Base-by-base conservation (phyloP, 30 jellyfish, hydroid and myxozoan genomes). In the Pelagia noctiluca region DNA sequence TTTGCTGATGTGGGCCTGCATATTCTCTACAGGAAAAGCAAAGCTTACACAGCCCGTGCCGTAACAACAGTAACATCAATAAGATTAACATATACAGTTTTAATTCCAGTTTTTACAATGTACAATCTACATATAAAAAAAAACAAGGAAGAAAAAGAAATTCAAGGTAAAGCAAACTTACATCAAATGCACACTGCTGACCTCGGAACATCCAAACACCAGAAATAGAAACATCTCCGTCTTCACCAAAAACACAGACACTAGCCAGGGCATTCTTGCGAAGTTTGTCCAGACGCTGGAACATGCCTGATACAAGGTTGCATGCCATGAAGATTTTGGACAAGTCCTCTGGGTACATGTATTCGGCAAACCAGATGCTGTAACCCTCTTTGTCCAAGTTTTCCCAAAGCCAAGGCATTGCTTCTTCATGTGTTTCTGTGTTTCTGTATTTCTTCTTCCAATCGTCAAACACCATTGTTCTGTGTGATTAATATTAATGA, bases 151-250 rank as follows among this genome's bases (percentile, higher is more conserved):
- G 32, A 31, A n/a, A 2, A 2, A 0, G 13, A 0, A 65, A 63
- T 1, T 18, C 2, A 19, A 18, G 34, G 29, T 4, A 69, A 16
- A 35, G 23, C n/a, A n/a, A n/a, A 65, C 94, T 80, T 33, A 92
- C 98, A 22, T 80, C 69, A 52, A 94, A 94, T 11, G 94, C 96
- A 31, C 84, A 77, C 35, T 83, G 46, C 33, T 89, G 97, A 2
- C 99, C 99, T 19, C 98, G 60, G 83, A 83, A 76, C 28, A 94
- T 38, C 97, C 97, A 94, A 74, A 94, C 78, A 36, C 97, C 95
- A 61, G 90, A 78, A 61, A 95, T 78, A 19, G 46, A n/a, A 85
- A 61, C 48, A 8, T 89, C 50, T 8, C 84, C 82, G 25, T 37
- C 86, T 2, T 35, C 71, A 5, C 96, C 95, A 62, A 83, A 77